Evolutionary conservation across 1,140 invertebrate species (phyloP), one percentile per base, ranked within the genome.

Genomic region (Scaptomyza pallida): DNA sequence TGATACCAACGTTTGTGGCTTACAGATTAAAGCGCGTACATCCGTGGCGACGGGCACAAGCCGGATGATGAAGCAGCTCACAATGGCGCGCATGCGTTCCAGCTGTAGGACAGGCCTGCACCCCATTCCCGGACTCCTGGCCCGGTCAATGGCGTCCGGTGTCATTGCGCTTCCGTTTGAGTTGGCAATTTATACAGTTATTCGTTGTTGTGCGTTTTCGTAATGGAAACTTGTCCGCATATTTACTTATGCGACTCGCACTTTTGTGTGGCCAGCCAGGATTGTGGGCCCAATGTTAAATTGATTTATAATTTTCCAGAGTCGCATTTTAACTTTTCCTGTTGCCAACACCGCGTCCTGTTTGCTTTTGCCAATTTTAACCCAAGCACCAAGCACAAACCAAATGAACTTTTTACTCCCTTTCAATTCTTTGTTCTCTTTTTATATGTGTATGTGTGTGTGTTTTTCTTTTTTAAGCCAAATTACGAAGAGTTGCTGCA

Each of bases 181-280:
- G 65, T 81, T 86, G 81, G 81, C 81, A 86, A 86, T 86, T 86
- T 88, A 86, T 86, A 81, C 81, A 85, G 79, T 77, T 80, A 79
- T 85, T 63, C 76, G 54, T 47, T 79, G 67, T 68, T 16, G 30
- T 35, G 40, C 55, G 8, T 72, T 61, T 78, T 72, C 81, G 78
- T 64, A 80, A 80, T 71, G 67, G 74, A 51, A 55, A 62, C 68
- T 71, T 71, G 68, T 44, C 80, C 75, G 80, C 80, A 78, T 65
- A 82, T 83, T 82, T 83, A 83, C 79, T 82, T 82, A 75, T 77
- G 75, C 51, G 72, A 55, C 64, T 78, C 70, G 54, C 51, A 78
- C 78, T 78, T 70, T 82, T 78, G 61, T 62, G 56, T 59, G 65
- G 64, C 57, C 59, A 67, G 59, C 57, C 54, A 67, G 59, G 54